Evolutionary conservation across 2,113 vertebrate species (phyloP).

Genomic region (Takifugu flavidus): DNA sequence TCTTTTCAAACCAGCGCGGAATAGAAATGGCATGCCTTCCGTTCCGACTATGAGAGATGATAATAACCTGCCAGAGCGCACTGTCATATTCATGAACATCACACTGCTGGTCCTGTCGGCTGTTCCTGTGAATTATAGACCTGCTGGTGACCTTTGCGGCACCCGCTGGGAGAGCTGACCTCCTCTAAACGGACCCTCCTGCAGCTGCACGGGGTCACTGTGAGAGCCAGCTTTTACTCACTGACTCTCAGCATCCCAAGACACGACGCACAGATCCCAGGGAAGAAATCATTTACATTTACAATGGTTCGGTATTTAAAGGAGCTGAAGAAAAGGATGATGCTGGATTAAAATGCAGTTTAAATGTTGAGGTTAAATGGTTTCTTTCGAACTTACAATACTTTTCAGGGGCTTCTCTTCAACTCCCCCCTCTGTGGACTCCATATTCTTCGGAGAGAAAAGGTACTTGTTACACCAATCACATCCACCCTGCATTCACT

Average conservation of each 20-base stretch:
- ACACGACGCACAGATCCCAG: conserved; percentile 54
- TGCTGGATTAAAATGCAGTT: too few species aligned
- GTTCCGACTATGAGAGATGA: conserved; percentile 49
- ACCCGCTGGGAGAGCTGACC: conserved; percentile 68
- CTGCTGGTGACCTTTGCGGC: conserved; percentile 66
- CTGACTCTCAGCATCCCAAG: conserved; percentile 60
- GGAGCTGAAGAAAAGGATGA: too few species aligned
- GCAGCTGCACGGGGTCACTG: conserved; percentile 74
- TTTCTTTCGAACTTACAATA: background rate
- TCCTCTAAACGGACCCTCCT: conserved; percentile 69
- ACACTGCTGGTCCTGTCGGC: conserved; percentile 54
- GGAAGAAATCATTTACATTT: conserved; percentile 63
- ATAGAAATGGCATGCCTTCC: conserved; percentile 58
- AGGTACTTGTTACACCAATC: conserved; percentile 67
- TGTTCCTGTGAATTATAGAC: conserved; percentile 63
- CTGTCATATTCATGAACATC: conserved; percentile 58
- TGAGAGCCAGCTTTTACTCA: conserved; percentile 71
- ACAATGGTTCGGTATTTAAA: conserved; percentile 60
- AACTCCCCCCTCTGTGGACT: conserved; percentile 61
- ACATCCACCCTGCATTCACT: conserved; percentile 47
- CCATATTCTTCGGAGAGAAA: conserved; percentile 76
- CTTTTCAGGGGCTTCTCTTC: conserved; percentile 61
- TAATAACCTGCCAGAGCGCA: conserved; percentile 46
- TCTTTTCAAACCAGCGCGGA: conserved; percentile 41
- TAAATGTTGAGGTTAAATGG: too few species aligned